Percentiles rank a stretch among this genome's conserved stretches.
phyloP scores from a whole-genome alignment of 2,888 invertebrate species.

The Drosophila algonquin region DNA sequence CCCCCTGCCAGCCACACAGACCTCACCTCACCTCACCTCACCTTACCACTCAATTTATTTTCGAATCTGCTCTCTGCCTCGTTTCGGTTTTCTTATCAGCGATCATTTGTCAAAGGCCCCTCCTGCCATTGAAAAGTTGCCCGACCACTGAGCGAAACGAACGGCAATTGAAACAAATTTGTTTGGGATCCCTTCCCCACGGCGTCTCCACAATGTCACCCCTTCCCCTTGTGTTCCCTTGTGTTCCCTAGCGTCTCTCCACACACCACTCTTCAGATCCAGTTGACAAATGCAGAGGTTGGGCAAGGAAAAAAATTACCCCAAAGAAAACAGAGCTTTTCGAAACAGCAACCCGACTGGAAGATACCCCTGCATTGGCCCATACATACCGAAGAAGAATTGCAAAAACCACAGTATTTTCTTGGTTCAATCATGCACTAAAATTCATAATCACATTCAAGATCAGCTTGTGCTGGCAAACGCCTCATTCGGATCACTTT shows the following conservation, averaged over 20 bases:
- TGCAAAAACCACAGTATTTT: too few relatives aligned
- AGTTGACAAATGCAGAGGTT: constrained; percentile 49
- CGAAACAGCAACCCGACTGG: background rate
- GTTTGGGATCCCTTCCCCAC: constrained; percentile 32
- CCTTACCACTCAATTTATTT: constrained; percentile 8
- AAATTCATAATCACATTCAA: too few relatives aligned
- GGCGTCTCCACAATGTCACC: background rate
- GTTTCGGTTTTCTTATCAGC: constrained; percentile 47
- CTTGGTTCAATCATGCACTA: too few relatives aligned
- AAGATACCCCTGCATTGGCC: background rate
- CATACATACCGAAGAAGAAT: too few relatives aligned
- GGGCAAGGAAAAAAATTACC: background rate
- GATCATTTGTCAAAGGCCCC: constrained; percentile 61
- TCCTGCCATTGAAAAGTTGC: constrained; percentile 37
- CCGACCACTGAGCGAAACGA: constrained; percentile 30
- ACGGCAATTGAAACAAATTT: constrained; percentile 64
- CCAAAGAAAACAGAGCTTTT: too few relatives aligned
- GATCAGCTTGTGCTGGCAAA: too few relatives aligned
- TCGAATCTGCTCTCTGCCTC: background rate
- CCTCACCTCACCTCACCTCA: too few relatives aligned
- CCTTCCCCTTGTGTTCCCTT: background rate
- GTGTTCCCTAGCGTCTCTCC: background rate
- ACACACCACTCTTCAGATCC: constrained; percentile 7
- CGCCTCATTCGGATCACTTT: too few relatives aligned
- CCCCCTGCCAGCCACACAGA: background rate